Evolutionary conservation across 2,797 vertebrate genomes (phyloP).

Genomic region (Cottoperca gobio): DNA sequence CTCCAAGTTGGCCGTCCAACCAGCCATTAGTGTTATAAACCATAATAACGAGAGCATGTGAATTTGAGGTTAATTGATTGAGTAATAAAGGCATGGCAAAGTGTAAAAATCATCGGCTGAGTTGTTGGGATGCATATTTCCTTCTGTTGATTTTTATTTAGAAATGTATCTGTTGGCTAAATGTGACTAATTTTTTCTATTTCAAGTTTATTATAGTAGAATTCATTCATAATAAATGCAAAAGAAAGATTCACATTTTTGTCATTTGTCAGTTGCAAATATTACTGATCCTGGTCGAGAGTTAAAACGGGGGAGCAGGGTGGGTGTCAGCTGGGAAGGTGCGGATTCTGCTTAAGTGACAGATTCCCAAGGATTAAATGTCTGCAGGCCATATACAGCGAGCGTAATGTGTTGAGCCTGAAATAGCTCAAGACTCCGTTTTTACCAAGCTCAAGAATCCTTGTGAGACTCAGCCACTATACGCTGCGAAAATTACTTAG

Average conservation of each 20-base stretch:
- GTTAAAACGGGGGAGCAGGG: not conserved
- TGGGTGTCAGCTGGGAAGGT: slow-evolving; percentile 59
- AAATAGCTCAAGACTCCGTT: slow-evolving; percentile 78
- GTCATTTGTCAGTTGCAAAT: not conserved
- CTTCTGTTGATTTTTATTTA: not conserved
- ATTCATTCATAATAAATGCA: not conserved
- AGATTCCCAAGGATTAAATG: slow-evolving; percentile 84
- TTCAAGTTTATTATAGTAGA: not conserved
- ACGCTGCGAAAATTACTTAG: not conserved
- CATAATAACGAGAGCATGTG: not conserved
- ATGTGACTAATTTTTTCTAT: not conserved
- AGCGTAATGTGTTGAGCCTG: slow-evolving; percentile 75
- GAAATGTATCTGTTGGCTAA: not conserved
- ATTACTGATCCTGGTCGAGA: not conserved
- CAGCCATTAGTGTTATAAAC: slow-evolving; percentile 5
- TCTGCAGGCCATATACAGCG: slow-evolving; percentile 81
- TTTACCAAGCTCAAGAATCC: slow-evolving; percentile 48
- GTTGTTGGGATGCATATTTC: slow-evolving; percentile 9
- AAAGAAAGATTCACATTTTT: not conserved
- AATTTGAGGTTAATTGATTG: slow-evolving; percentile 2
- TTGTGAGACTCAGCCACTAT: not conserved
- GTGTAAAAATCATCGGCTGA: not conserved
- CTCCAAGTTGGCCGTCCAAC: slow-evolving; percentile 21
- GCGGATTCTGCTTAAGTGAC: slow-evolving; percentile 76
- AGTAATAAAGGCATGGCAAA: slow-evolving; percentile 28